These are phyloP conservation scores for Dipodomys stephensi DNA, from an alignment of 2,113 vertebrate genomes.

Conservation along the genomic window DNA sequence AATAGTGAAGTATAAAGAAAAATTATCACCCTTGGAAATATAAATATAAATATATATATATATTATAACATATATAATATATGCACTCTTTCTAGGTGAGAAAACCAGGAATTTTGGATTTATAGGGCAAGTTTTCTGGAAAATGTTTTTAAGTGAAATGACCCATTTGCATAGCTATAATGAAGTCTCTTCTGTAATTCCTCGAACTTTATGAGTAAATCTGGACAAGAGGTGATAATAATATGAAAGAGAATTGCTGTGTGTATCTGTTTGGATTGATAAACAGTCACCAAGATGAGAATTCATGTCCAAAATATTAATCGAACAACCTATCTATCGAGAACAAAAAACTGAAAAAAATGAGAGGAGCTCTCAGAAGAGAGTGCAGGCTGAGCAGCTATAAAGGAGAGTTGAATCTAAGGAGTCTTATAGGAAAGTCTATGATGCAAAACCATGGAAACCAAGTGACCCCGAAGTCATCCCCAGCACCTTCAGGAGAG, in stretches of 20 bases:
- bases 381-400: no score
- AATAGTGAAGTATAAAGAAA: background rate
- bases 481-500: background rate
- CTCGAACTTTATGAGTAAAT: background rate
- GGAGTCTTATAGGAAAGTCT: background rate
- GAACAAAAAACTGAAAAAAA: background rate
- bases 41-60: no score
- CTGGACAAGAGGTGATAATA: background rate
- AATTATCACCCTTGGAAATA: background rate
- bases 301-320: background rate
- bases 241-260: background rate
- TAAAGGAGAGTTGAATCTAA: background rate
- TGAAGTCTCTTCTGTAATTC: no score
- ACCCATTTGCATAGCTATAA: background rate
- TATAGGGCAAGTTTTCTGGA: background rate
- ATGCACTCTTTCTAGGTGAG: background rate
- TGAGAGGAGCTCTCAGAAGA: background rate
- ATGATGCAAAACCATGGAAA: background rate
- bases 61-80: no score
- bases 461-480: fast-evolving
- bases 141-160: background rate
- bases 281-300: no score
- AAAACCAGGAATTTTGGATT: background rate
- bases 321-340: no score
- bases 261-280: background rate